Evolutionary conservation across 2,888 invertebrate genomes (phyloP), one percentile per base, ranked within the genome.

Genomic region (Tupiocoris notatus): DNA sequence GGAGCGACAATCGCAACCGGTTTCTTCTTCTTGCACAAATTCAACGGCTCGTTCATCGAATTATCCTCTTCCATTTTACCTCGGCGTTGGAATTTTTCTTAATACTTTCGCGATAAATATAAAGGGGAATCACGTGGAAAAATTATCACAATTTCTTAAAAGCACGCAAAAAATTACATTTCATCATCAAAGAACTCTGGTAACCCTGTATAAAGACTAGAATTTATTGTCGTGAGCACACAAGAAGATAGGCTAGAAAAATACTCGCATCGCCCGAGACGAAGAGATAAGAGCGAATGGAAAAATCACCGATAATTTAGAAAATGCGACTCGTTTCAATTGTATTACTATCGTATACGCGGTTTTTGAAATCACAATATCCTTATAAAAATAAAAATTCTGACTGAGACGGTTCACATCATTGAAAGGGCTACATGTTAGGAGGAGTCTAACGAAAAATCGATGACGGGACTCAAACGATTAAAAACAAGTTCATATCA

Each of bases 1-100:
- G 87, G 87, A 18, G 86, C 86, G 58, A 87, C 87, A 75, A 87
- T 86, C 64, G 87, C 87, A 74, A 87, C 85, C 66, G 87, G 87
- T 79, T 83, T 83, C 82, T 85, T 81, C 81, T 86, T 86, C 78
- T 86, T 86, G 81, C 86, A 85, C 81, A 86, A 84, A 85, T 88
- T 88, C 84, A 88, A 84, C 84, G 88, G 86, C 83, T 84, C 84
- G 80, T 82, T 82, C 81, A 77, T 77, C 22, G 77, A 79, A 77
- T 78, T 77, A 23, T 77, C 76, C 18, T 80, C 80, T 68, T 79
- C 79, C 78, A 79, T 78, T 65, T 58, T n/a, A n/a, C n/a, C n/a
- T n/a, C n/a, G n/a, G n/a, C n/a, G n/a, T n/a, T n/a, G n/a, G n/a
- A n/a, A n/a, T n/a, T 25, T n/a, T 25, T 22, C 23, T 12, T 25